Evolutionary conservation across 2,888 invertebrate genomes (phyloP).

Genomic region (Eupithecia pulchellata): DNA sequence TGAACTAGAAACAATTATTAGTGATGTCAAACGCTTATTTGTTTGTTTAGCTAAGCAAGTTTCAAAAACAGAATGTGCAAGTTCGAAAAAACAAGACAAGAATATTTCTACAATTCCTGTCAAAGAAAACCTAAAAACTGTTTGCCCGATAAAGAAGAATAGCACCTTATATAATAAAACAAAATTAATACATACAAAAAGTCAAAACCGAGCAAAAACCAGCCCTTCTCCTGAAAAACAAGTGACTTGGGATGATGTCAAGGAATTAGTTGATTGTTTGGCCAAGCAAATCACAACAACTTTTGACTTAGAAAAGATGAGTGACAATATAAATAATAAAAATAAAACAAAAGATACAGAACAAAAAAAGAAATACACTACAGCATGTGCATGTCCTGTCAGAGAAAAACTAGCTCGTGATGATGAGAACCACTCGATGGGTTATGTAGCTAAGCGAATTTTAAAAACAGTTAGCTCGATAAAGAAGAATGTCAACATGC

Average conservation of each 20-base stretch:
- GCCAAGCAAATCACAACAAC: background rate
- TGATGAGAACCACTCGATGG: background rate
- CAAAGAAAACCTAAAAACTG: no score
- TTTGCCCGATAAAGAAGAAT: background rate
- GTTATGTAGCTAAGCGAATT: background rate
- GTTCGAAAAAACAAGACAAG: no score
- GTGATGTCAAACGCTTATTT: background rate
- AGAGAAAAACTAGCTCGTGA: background rate
- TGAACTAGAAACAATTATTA: background rate
- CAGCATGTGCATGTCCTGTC: background rate
- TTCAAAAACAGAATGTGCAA: no score
- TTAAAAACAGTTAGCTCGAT: background rate
- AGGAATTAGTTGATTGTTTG: background rate
- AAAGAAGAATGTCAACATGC: background rate
- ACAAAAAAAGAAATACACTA: background rate
- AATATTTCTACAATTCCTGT: no score
- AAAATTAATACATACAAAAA: background rate
- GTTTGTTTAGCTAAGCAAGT: background rate
- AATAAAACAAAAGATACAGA: background rate
- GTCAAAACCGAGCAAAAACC: background rate
- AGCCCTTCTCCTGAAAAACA: background rate
- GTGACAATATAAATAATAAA: background rate
- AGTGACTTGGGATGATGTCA: background rate
- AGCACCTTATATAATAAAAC: background rate
- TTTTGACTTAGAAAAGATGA: background rate